Conservation (phyloP, 1,140 invertebrate species). For the Ganaspis sp. region DNA sequence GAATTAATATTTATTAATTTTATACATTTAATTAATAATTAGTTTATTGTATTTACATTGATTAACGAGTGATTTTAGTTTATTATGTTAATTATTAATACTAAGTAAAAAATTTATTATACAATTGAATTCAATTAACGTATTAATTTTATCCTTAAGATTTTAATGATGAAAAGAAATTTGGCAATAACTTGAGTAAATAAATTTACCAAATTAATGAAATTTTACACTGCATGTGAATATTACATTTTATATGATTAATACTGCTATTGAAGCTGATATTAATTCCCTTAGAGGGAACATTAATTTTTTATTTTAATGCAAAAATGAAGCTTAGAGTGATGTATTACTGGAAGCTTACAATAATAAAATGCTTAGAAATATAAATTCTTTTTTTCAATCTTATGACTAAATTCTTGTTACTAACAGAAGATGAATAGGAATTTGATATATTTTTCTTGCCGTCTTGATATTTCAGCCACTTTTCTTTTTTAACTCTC, state of each 20-base stretch:
- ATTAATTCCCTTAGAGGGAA: background rate
- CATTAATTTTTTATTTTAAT: background rate
- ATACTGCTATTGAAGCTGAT: conserved; percentile 4
- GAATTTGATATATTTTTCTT: background rate
- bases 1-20: conserved; percentile 4
- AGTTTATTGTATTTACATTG: background rate
- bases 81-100: background rate
- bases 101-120: conserved; percentile 19
- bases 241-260: background rate
- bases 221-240: background rate
- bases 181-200: background rate
- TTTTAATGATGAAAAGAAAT: background rate
- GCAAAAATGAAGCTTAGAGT: background rate
- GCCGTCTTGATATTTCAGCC: background rate
- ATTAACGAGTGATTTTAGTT: background rate
- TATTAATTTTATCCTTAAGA: background rate
- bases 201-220: background rate
- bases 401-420: background rate
- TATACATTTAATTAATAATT: background rate
- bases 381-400: background rate
- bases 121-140: background rate
- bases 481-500: background rate
- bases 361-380: background rate
- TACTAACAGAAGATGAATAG: background rate
- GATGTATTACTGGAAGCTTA: background rate